Base-by-base conservation (phyloP, 2,113 vertebrate genomes). In the Melanostigma gelatinosum region DNA sequence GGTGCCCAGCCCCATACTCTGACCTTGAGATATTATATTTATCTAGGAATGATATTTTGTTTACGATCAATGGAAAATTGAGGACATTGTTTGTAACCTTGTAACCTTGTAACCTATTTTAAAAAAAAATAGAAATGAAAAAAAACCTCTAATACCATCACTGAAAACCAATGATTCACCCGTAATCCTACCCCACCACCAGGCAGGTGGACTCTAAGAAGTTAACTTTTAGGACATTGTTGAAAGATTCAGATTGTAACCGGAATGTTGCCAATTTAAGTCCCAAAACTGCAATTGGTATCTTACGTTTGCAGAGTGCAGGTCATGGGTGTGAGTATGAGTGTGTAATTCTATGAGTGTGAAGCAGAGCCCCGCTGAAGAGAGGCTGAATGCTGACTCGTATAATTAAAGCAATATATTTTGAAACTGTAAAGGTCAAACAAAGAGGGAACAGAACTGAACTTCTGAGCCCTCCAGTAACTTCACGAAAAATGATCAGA, bases 401-500 rank as follows among this genome's bases (percentile, higher is more conserved):
- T 48, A n/a, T 71, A 62, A 38, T 77, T 65, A 80, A 67, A 75
- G 65, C 38, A 50, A 50, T 71, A 42, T 1, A 50, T 42, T 73
- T 84, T 54, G 63, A 70, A 75, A 52, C 52, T 13, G 52, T 20
- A 76, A n/a, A 72, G 63, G 58, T 85, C 77, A 70, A 54, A 77
- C 18, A 4, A 72, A 76, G 22, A 73, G 50, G 74, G 55, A 32
- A 58, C 24, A 50, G 15, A 61, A 60, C 8, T 54, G 52, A 64
- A 76, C 63, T 63, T 71, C 44, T 15, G 50, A 68, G 61, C 46
- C 42, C 8, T 70, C 55, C 71, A 73, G 61, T 62, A 52, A 72
- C 67, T 76, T 75, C 67, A 76, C 46, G 58, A 75, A 85, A 65
- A 78, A 79, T 50, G 57, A 80, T 86, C 72, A 86, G 83, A 85